These are phyloP conservation scores for Lontra canadensis DNA, from an alignment of 2,113 vertebrate species.

Conservation along the genomic window DNA sequence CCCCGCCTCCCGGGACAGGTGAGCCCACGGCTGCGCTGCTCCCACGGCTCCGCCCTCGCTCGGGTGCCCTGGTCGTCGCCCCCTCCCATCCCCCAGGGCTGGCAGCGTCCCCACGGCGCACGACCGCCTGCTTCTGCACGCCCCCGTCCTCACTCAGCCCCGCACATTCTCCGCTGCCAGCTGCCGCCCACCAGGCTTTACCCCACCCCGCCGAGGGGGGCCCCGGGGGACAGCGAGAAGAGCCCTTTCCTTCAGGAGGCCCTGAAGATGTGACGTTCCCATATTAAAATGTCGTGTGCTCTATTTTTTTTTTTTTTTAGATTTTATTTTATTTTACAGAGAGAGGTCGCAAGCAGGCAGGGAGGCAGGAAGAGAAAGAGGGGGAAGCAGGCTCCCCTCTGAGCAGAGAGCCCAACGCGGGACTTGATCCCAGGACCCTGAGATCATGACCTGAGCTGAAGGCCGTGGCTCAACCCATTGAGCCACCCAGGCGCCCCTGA, in stretches of 20 bases:
- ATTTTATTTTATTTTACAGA: too few species aligned
- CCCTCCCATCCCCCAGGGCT: too few species aligned
- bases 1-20: neutral
- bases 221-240: neutral
- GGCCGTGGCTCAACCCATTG: too few species aligned
- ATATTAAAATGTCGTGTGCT: neutral
- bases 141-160: neutral
- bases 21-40: neutral
- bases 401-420: too few species aligned
- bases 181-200: neutral
- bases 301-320: neutral
- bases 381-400: too few species aligned
- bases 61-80: neutral
- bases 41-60: neutral
- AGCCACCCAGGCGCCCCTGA: too few species aligned
- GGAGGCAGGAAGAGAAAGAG: too few species aligned
- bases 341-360: too few species aligned
- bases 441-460: too few species aligned
- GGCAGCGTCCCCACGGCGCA: neutral
- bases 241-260: neutral
- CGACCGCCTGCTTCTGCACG: too few species aligned
- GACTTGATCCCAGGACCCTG: too few species aligned
- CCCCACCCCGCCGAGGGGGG: neutral
- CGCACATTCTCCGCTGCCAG: neutral
- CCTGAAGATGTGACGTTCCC: neutral